A percentile compares a stretch with the other conserved stretches of the same genome.
These are phyloP conservation scores for Lytechinus pictus DNA, from an alignment of 35 echinoderm and acorn worm species.

Conservation along the genomic window DNA sequence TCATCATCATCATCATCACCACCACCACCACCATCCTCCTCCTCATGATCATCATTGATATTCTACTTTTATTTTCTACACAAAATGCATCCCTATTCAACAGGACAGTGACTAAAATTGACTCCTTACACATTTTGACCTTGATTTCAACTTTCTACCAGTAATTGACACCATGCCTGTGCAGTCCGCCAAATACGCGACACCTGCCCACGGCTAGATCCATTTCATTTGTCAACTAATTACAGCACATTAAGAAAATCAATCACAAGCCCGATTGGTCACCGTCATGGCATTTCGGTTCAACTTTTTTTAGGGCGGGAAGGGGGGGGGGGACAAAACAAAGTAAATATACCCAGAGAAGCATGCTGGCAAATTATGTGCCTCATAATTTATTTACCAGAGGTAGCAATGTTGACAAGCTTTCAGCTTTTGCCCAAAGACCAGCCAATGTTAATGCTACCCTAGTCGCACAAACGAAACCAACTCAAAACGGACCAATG, in stretches of 20 bases:
- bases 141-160: not conserved
- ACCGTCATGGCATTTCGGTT: not conserved
- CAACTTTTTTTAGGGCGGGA: not conserved
- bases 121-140: not conserved
- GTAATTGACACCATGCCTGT: not conserved
- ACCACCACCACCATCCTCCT: too few species aligned
- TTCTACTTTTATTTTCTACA: too few species aligned
- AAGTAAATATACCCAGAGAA: not conserved
- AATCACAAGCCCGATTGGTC: constrained; percentile 2
- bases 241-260: constrained; percentile 15
- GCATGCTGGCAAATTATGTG: not conserved
- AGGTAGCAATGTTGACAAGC: not conserved
- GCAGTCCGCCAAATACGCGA: not conserved
- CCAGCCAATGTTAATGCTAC: not conserved
- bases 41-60: too few species aligned
- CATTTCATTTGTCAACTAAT: constrained; percentile 5
- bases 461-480: too few species aligned
- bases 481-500: too few species aligned
- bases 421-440: not conserved
- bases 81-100: too few species aligned
- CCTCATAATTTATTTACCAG: not conserved
- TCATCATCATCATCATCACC: not conserved
- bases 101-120: not conserved
- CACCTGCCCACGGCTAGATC: not conserved
- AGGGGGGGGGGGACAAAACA: too few species aligned